A percentile compares a stretch with the other conserved stretches of the same genome.
These are phyloP conservation scores for Siphamia tubifer DNA, from an alignment of 2,113 vertebrate species.

Conservation along the genomic window DNA sequence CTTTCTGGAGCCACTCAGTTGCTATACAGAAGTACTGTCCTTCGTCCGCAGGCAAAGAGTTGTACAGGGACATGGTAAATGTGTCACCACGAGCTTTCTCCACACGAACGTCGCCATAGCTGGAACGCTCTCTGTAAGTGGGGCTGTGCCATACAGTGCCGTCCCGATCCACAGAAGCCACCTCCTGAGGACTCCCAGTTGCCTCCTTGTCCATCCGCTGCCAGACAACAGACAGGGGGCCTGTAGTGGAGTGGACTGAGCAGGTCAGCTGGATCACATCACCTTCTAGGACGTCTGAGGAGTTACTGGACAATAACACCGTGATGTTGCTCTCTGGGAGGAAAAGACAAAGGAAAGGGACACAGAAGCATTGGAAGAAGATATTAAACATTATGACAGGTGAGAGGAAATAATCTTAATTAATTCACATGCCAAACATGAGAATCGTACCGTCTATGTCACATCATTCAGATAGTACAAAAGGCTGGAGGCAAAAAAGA, in stretches of 20 bases:
- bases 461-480: conserved; percentile 22
- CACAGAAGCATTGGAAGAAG: not conserved
- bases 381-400: not conserved
- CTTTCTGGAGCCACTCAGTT: conserved; percentile 85
- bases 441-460: conserved; percentile 8
- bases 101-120: conserved; percentile 87
- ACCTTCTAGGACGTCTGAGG: conserved; percentile 88
- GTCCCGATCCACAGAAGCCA: conserved; percentile 87
- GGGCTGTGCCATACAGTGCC: conserved; percentile 85
- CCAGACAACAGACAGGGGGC: conserved; percentile 88
- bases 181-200: conserved; percentile 73
- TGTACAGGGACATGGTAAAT: conserved; percentile 88
- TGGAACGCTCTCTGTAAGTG: conserved; percentile 85
- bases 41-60: conserved; percentile 87
- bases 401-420: conserved; percentile 1
- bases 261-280: conserved; percentile 88
- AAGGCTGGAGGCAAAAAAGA: conserved; percentile 36
- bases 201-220: conserved; percentile 84
- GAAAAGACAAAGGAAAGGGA: not conserved
- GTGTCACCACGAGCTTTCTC: conserved; percentile 83
- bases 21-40: conserved; percentile 91
- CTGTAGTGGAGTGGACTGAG: conserved; percentile 78
- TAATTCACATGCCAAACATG: conserved; percentile 7
- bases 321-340: conserved; percentile 92
- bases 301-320: conserved; percentile 87